Conservation (phyloP, 1,140 invertebrate species). For the Drosophila obscura region DNA sequence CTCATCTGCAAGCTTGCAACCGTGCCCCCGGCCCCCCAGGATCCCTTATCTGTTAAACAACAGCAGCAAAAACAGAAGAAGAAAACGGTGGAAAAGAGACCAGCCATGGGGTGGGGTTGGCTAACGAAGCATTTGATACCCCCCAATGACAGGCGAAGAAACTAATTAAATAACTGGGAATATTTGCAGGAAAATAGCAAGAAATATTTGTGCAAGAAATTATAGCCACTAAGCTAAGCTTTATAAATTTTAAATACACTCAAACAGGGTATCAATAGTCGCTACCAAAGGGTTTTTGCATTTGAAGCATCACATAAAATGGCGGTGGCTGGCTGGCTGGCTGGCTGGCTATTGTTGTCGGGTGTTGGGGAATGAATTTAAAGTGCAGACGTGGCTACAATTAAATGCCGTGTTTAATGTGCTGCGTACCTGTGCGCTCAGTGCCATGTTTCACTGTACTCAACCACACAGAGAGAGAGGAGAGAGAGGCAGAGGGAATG, state of each 20-base stretch:
- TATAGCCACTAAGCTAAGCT: too few relatives aligned
- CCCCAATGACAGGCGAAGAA: too few relatives aligned
- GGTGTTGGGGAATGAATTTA: conserved; percentile 70
- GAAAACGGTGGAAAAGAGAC: not conserved
- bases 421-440: conserved; percentile 61
- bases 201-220: too few relatives aligned
- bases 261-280: not conserved
- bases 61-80: conserved; percentile 1
- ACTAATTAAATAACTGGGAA: too few relatives aligned
- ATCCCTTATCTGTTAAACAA: conserved; percentile 53
- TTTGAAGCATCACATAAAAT: conserved; percentile 59
- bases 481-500: conserved; percentile 7
- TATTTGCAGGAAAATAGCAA: too few relatives aligned
- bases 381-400: conserved; percentile 70
- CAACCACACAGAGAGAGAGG: conserved; percentile 5
- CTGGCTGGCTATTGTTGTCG: conserved; percentile 27
- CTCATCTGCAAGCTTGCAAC: too few relatives aligned
- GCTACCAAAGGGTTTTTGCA: conserved; percentile 34
- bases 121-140: too few relatives aligned
- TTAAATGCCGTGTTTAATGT: conserved; percentile 74
- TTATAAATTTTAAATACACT: not conserved
- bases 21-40: too few relatives aligned
- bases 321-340: not conserved
- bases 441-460: conserved; percentile 26
- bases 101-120: not conserved